Evolutionary conservation across 1,140 invertebrate genomes (phyloP).

Genomic region (Pissodes strobi): DNA sequence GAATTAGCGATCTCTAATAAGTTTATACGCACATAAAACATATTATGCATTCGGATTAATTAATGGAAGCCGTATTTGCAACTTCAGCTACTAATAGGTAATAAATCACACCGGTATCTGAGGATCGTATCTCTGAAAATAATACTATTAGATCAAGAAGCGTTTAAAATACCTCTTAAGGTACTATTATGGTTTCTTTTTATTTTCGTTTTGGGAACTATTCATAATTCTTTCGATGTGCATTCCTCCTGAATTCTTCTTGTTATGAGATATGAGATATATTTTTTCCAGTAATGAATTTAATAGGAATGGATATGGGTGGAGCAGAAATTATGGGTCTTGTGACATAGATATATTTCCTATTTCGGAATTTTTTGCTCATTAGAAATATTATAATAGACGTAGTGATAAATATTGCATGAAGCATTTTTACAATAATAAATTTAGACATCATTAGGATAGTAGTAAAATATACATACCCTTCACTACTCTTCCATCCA

Average conservation of each 20-base stretch:
- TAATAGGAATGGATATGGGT: too few species aligned
- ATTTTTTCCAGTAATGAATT: too few species aligned
- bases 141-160: conserved; percentile 5
- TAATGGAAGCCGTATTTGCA: background rate
- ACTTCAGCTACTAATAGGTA: background rate
- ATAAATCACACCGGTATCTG: background rate
- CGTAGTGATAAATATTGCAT: too few species aligned
- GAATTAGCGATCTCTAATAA: background rate
- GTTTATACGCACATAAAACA: background rate
- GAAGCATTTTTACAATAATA: too few species aligned
- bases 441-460: too few species aligned
- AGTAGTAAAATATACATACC: too few species aligned
- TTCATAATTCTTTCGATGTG: background rate
- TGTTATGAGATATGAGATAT: too few species aligned
- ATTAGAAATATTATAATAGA: too few species aligned
- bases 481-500: too few species aligned
- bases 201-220: background rate
- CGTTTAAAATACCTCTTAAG: conserved; percentile 1
- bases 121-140: conserved; percentile 4
- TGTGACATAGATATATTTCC: too few species aligned
- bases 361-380: too few species aligned
- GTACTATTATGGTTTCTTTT: background rate
- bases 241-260: background rate
- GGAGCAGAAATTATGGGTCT: too few species aligned
- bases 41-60: background rate